phyloP scores from a whole-genome alignment of 1,140 invertebrate species.

The Drosophila arizonae region DNA sequence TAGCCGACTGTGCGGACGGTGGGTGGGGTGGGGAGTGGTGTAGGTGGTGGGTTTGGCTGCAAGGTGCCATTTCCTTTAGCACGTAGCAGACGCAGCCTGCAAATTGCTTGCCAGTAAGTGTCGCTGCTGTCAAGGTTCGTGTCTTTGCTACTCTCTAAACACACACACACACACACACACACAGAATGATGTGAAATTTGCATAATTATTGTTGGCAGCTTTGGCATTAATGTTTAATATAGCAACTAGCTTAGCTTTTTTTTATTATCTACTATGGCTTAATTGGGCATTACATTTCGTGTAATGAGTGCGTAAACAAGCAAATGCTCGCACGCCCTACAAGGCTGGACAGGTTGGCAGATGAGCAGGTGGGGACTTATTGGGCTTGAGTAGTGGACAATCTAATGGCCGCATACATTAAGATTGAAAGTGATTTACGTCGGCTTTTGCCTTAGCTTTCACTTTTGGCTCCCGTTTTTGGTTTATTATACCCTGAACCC shows the following conservation, averaged over 20 bases:
- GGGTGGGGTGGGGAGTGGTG: background rate
- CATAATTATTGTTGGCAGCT: slow-evolving; percentile 71
- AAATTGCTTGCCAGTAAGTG: slow-evolving; percentile 60
- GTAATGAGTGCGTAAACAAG: slow-evolving; percentile 55
- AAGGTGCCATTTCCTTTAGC: slow-evolving; percentile 59
- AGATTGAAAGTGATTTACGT: too few species aligned
- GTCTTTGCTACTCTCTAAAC: slow-evolving; percentile 50
- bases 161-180: slow-evolving; percentile 11
- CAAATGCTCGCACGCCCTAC: slow-evolving; percentile 18
- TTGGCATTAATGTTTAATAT: slow-evolving; percentile 49
- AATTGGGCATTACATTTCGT: slow-evolving; percentile 67
- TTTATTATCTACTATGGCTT: slow-evolving; percentile 15
- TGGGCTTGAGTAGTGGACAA: background rate
- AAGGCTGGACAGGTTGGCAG: background rate
- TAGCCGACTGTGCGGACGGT: slow-evolving; percentile 1
- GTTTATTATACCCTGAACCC: too few species aligned
- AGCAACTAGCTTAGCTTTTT: slow-evolving; percentile 39
- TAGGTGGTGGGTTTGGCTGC: slow-evolving; percentile 5
- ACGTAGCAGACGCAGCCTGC: slow-evolving; percentile 67
- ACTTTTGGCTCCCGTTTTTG: too few species aligned
- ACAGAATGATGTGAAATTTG: slow-evolving; percentile 53
- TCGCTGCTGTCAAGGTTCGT: slow-evolving; percentile 53
- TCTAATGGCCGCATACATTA: background rate
- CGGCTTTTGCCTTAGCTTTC: too few species aligned
- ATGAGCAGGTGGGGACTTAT: background rate